A percentile compares a stretch with the other conserved stretches of the same genome.
Conservation (phyloP, 1,140 invertebrate species). For the Panagrolaimus sp. region DNA sequence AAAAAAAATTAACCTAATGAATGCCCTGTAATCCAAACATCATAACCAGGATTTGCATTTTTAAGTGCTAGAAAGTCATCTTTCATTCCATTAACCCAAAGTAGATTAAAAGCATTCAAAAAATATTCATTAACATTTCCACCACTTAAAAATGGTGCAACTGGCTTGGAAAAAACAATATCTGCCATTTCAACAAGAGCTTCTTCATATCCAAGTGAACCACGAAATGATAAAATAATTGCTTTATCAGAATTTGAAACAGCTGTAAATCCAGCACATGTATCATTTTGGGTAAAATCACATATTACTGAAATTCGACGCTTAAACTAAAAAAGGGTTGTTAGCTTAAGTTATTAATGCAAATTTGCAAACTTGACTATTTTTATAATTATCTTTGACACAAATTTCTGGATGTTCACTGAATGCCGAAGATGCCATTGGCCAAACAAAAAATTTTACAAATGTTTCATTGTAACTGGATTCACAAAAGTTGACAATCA, state of each 20-base stretch:
- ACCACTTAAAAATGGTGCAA: conserved; percentile 27
- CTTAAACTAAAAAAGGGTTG: conserved; percentile 1
- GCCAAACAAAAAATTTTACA: too few relatives aligned
- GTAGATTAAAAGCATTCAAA: conserved; percentile 30
- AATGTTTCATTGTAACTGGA: too few relatives aligned
- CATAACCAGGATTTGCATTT: conserved; percentile 33
- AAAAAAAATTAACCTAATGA: not conserved
- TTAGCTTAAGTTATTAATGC: too few relatives aligned
- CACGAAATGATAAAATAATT: conserved; percentile 40
- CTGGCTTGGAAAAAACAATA: conserved; percentile 31
- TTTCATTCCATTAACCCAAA: conserved; percentile 43
- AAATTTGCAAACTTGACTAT: too few relatives aligned
- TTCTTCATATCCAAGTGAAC: conserved; percentile 40
- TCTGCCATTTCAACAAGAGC: conserved; percentile 38
- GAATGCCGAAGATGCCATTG: too few relatives aligned
- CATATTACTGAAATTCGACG: conserved; percentile 29
- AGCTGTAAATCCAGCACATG: conserved; percentile 43
- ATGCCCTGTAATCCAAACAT: conserved; percentile 46
- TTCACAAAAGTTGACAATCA: too few relatives aligned
- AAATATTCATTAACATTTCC: conserved; percentile 48
- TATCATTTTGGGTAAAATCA: conserved; percentile 27
- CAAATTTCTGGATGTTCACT: too few relatives aligned
- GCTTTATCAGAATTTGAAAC: conserved; percentile 27
- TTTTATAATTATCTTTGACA: too few relatives aligned
- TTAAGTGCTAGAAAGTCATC: conserved; percentile 29